Base-by-base conservation (phyloP, 2,797 vertebrate species). In the Mormyrus proboscirostris region DNA sequence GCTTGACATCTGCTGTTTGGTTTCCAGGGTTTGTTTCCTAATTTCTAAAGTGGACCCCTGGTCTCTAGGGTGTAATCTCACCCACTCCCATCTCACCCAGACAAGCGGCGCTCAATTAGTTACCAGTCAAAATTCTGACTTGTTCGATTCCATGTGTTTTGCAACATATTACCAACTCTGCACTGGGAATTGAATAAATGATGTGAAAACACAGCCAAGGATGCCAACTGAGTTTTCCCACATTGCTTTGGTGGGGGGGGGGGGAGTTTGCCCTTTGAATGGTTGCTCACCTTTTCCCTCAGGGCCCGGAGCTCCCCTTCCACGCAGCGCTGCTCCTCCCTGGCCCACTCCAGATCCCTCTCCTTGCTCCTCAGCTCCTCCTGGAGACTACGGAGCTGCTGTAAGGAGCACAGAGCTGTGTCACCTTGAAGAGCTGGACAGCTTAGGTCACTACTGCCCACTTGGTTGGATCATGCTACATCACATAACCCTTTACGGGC, bases 341-440 rank as follows among this genome's bases (percentile, higher is more conserved):
- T 97, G 0, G 97, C 97, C 93, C 97, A 96, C 89, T 99, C 97
- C 93, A 99, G 90, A 93, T 99, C 98, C 0, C 95, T 95, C 86
- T 99, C 98, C 90, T 98, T 98, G 89, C 93, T 97, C 89, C 95
- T 96, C 94, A 98, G 93, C 93, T 98, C 97, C 88, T 98, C 97
- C 92, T 98, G 97, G 89, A 99, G 96, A 86, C 94, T 96, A 90
- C 97, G 92, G 89, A 99, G 93, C 96, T 99, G 97, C 98, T 99
- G 94, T 47, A 90, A 90, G 86, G 90, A 89, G 90, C 76, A 90
- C 76, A 82, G 90, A 55, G 89, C 69, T 90, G 90, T 55, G 88
- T 50, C 59, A 25, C 55, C 19, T 44, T 41, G 29, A 87, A 16
- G 38, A 69, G 86, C 55, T 4, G 0, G 0, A 22, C 8, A n/a